Percentiles rank a stretch among this genome's conserved stretches.
These are phyloP conservation scores for Papilio demoleus DNA, from an alignment of 2,888 invertebrate species.

Conservation along the genomic window DNA sequence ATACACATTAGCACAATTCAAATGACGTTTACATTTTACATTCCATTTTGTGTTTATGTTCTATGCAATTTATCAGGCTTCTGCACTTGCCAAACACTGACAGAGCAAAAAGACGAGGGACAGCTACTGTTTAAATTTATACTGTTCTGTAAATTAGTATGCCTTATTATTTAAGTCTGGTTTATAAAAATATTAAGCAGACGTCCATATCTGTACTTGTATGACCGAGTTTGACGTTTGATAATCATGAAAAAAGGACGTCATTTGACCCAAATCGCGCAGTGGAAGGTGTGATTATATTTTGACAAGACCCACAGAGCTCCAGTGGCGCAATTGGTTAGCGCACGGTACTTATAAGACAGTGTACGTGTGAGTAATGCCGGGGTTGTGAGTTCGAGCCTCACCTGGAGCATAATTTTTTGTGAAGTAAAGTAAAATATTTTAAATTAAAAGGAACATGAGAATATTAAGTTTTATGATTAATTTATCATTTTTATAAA, in stretches of 20 bases:
- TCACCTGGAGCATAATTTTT: slow-evolving; percentile 96
- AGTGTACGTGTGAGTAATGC: slow-evolving; percentile 97
- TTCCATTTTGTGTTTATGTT: slow-evolving; percentile 71
- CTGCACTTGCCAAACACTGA: slow-evolving; percentile 40
- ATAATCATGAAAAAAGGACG: slow-evolving; percentile 60
- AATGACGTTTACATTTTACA: slow-evolving; percentile 58
- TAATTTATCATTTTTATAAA: too few relatives aligned
- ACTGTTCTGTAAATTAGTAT: neutral
- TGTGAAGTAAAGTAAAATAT: neutral
- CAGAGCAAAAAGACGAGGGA: slow-evolving; percentile 26
- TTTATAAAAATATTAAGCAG: slow-evolving; percentile 26
- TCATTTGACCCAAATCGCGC: slow-evolving; percentile 61
- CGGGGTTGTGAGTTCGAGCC: slow-evolving; percentile 99
- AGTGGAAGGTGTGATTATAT: slow-evolving; percentile 53
- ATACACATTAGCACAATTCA: slow-evolving; percentile 44
- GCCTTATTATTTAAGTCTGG: neutral
- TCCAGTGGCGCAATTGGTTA: slow-evolving; percentile 99
- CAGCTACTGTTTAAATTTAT: slow-evolving; percentile 26
- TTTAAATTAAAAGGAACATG: too few relatives aligned
- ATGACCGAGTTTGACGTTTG: slow-evolving; percentile 46
- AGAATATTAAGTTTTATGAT: too few relatives aligned
- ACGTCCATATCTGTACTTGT: slow-evolving; percentile 14
- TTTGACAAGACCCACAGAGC: slow-evolving; percentile 76
- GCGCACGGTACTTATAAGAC: slow-evolving; percentile 99
- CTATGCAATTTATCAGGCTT: slow-evolving; percentile 49